Conservation (phyloP, 2,113 vertebrate species). For the Equus quagga region DNA sequence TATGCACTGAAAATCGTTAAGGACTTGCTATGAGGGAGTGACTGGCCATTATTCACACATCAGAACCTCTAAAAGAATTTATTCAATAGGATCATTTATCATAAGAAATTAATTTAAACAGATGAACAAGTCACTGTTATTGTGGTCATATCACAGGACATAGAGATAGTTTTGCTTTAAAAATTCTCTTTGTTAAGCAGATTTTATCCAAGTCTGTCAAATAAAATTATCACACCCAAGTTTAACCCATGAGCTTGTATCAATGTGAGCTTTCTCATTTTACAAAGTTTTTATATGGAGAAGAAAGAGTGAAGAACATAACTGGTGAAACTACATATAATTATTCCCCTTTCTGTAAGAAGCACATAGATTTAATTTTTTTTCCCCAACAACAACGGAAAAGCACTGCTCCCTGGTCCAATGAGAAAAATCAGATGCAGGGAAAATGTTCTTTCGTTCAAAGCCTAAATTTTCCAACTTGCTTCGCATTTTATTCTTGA, state of each 20-base stretch:
- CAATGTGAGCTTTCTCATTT: conserved; percentile 15
- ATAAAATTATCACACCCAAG: conserved; percentile 36
- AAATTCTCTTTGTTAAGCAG: not conserved
- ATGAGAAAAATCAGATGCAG: conserved; percentile 11
- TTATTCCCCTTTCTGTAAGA: not conserved
- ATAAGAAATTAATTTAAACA: conserved; percentile 13
- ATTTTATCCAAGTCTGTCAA: conserved; percentile 18
- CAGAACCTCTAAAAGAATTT: not conserved
- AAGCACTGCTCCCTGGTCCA: not conserved
- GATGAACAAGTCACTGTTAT: not conserved
- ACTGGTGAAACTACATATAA: conserved; percentile 21
- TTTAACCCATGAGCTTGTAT: conserved; percentile 36
- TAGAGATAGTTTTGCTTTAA: not conserved
- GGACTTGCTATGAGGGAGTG: not conserved
- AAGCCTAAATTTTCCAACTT: conserved; percentile 8
- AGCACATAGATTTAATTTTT: not conserved
- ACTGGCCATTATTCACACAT: not conserved
- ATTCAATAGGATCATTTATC: not conserved
- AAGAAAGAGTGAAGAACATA: conserved; percentile 22
- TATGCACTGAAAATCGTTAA: not conserved
- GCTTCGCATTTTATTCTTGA: conserved; percentile 56
- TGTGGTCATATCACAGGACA: not conserved
- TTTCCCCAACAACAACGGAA: not conserved
- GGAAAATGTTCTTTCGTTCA: conserved; percentile 55
- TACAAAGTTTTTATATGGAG: conserved; percentile 3